Evolutionary conservation across 2,888 invertebrate genomes (phyloP), one percentile per base, ranked within the genome.

Genomic region (Drosophila histrio): DNA sequence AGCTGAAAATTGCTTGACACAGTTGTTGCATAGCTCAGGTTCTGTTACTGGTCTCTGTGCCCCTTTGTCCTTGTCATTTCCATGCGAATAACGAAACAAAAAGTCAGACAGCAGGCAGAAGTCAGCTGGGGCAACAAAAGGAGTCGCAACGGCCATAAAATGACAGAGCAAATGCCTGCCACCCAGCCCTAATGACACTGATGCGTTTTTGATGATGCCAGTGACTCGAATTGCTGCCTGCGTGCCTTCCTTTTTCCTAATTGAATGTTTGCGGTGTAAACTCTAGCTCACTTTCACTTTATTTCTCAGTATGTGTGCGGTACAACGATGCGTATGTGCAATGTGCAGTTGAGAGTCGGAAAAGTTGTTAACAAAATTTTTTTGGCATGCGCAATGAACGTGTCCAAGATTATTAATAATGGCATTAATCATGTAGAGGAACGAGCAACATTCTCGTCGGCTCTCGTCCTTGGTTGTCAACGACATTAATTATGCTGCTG

Each of bases 191-290:
- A 85, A 88, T 89, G 86, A 74, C 75, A 72, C 77, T 89, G 84
- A 85, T 85, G 84, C 84, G 86, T 87, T 84, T 89, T 84, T 84
- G 89, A 84, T 84, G 84, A 84, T 79, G 88, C 84, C 77, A 84
- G 72, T 68, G 75, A 34, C 75, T 63, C 28, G 50, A 49, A 41
- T 64, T 50, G 61, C 49, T 36, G 58, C 36, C 54, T 50, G 53
- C 26, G 52, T 24, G 58, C 38, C 53, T 44, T 24, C 21, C 17
- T 43, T 21, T 7, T 56, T 34, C 26, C 52, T 87, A 83, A 84
- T 84, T 88, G 81, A 88, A 88, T 84, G 65, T 73, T 65, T 63
- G 59, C 41, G 30, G 9, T 4, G 17, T 5, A 28, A 11, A n/a
- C 8, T 36, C 13, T 15, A n/a, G n/a, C 4, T 44, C 11, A 8